These are phyloP conservation scores for Pungitius pungitius DNA, from an alignment of 2,113 vertebrate genomes.

Conservation along the genomic window DNA sequence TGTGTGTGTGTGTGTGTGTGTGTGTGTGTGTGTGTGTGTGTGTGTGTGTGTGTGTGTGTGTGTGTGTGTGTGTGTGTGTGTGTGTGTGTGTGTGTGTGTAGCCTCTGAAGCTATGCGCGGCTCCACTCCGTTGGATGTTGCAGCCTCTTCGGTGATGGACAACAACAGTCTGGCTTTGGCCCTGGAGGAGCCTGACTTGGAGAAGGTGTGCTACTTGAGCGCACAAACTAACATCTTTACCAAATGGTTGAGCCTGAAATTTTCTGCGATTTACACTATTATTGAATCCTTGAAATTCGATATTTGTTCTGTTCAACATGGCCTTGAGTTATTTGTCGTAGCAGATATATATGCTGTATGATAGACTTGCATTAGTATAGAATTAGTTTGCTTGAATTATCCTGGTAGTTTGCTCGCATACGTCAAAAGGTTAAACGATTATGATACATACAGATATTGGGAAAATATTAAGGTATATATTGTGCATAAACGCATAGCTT, in stretches of 20 bases:
- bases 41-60: constrained; percentile 15
- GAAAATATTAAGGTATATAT: background rate
- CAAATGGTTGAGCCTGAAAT: background rate
- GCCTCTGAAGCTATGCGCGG: constrained; percentile 97
- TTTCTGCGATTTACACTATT: background rate
- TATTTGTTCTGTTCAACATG: background rate
- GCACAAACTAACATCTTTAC: background rate
- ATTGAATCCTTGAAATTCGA: background rate
- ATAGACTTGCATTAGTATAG: background rate
- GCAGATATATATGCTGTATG: background rate
- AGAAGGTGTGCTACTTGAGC: constrained; percentile 83
- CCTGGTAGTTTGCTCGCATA: background rate
- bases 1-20: constrained; percentile 24
- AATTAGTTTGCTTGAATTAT: background rate
- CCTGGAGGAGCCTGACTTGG: constrained; percentile 93
- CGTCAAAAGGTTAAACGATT: background rate
- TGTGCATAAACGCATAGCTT: too few relatives aligned
- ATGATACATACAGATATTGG: background rate
- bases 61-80: constrained; percentile 13
- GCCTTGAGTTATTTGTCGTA: background rate
- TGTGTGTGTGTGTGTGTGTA: constrained; percentile 59
- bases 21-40: constrained; percentile 20
- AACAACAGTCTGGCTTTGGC: constrained; percentile 95
- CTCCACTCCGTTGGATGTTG: constrained; percentile 95
- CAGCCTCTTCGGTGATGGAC: constrained; percentile 98